Evolutionary conservation across 2,888 invertebrate species (phyloP), one percentile per base, ranked within the genome.

Genomic region (Pristionchus entomophagus): DNA sequence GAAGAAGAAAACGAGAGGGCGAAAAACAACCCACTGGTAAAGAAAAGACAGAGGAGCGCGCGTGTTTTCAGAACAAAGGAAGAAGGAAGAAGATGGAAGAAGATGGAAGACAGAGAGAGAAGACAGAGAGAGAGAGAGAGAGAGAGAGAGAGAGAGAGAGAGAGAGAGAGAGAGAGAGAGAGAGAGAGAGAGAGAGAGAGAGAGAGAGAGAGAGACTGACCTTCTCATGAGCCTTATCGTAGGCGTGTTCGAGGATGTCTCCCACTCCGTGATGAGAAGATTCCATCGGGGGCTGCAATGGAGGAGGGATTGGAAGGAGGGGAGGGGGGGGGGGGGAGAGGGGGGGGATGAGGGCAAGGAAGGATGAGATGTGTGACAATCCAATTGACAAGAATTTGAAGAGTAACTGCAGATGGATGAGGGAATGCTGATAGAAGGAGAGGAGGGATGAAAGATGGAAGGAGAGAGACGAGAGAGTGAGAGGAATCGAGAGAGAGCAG

Each of bases 201-300:
- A 32, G 2, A 17, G 19, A 19, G 22, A 5, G 29, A 38, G 8
- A 38, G n/a, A 12, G 38, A 69, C 69, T 8, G 8, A 69, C 69
- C 69, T 69, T 69, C 38, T 69, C 35, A 19, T 53, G 59, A 8
- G 45, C 49, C 6, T 65, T 29, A 14, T 53, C 83, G 45, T 84
- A 84, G 22, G 26, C 22, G 14, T 84, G 38, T 41, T 84, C 83
- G 62, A 84, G 65, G 19, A 84, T 35, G 35, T 84, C 83, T 17
- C 29, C 83, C 0, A 65, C 49, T 35, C 82, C 82, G 41, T 59
- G 56, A 56, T 59, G 45, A 26, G 80, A 80, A 45, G 69, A 69
- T 22, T 51, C 53, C 53, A 51, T 53, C 26, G 49, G 51, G 14
- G 29, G 51, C 80, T 80, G 80, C 35, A 38, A 53, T 17, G 56